phyloP scores from a whole-genome alignment of 2,888 invertebrate species.

The Oasisia sp. region DNA sequence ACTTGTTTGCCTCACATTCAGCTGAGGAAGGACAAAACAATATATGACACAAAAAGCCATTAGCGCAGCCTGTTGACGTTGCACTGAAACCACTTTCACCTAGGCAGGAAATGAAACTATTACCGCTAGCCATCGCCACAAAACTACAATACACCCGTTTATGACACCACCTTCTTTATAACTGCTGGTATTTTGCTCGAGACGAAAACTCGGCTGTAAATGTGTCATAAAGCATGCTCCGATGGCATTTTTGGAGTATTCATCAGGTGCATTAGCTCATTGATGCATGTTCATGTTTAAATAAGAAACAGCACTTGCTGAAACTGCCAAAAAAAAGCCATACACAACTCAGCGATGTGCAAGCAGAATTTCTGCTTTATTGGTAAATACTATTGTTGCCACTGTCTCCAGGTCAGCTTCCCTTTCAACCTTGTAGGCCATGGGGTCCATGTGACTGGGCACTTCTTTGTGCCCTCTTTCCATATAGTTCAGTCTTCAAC shows the following conservation, averaged over 20 bases:
- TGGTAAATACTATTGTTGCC: neutral
- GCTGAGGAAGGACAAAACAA: neutral
- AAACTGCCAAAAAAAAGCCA: neutral
- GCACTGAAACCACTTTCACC: neutral
- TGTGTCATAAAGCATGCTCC: neutral
- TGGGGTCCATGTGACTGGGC: too few relatives aligned
- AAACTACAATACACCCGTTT: neutral
- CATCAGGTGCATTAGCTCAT: neutral
- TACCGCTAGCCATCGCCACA: neutral
- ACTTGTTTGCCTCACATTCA: neutral
- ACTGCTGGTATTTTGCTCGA: neutral
- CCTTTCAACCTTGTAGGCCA: too few relatives aligned
- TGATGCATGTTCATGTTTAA: neutral
- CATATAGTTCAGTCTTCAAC: too few relatives aligned
- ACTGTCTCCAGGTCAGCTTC: too few relatives aligned
- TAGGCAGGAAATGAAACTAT: neutral
- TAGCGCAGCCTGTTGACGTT: neutral
- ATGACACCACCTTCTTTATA: neutral
- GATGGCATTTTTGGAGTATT: neutral
- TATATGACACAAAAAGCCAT: neutral
- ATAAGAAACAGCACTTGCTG: neutral
- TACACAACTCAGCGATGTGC: neutral
- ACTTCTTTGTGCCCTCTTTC: too few relatives aligned
- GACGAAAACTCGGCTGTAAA: neutral
- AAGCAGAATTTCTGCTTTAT: neutral